These are phyloP conservation scores for Stratiolaelaps scimitus DNA, from an alignment of 1,140 invertebrate genomes.

Conservation along the genomic window DNA sequence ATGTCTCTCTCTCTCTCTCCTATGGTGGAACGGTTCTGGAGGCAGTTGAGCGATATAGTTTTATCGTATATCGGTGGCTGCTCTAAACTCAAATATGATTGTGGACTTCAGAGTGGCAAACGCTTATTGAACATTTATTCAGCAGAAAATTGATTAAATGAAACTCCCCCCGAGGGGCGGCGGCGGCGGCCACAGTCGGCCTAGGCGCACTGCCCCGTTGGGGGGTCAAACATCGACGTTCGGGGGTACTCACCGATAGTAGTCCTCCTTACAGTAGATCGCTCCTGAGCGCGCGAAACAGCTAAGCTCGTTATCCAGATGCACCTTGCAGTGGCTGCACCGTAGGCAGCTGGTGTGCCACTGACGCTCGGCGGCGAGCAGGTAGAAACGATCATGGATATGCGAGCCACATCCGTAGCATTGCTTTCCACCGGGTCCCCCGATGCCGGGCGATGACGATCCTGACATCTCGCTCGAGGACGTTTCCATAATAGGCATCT, in stretches of 20 bases:
- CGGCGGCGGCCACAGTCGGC: too few species aligned
- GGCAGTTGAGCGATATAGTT: too few species aligned
- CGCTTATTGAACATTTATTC: too few species aligned
- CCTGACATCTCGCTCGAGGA: slow-evolving; percentile 17
- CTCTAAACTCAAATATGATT: too few species aligned
- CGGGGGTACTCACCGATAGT: slow-evolving; percentile 69
- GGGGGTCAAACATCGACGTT: too few species aligned
- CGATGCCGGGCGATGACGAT: neutral
- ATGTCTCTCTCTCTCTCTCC: too few species aligned
- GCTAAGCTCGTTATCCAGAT: slow-evolving; percentile 73
- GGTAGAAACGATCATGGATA: slow-evolving; percentile 75
- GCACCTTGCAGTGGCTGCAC: slow-evolving; percentile 69
- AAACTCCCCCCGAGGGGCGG: too few species aligned
- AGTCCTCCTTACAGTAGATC: slow-evolving; percentile 94
- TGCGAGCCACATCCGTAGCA: slow-evolving; percentile 71
- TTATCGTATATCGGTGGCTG: too few species aligned
- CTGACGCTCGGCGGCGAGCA: slow-evolving; percentile 69
- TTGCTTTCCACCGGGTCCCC: slow-evolving; percentile 39
- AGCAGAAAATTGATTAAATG: too few species aligned
- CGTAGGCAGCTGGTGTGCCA: slow-evolving; percentile 68
- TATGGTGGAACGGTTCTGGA: too few species aligned
- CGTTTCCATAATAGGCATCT: slow-evolving; percentile 27
- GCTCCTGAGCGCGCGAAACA: slow-evolving; percentile 85
- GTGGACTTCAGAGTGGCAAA: too few species aligned
- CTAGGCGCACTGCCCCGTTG: too few species aligned